Evolutionary conservation across 2,113 vertebrate species (phyloP).

Genomic region (Phocoena sinus): DNA sequence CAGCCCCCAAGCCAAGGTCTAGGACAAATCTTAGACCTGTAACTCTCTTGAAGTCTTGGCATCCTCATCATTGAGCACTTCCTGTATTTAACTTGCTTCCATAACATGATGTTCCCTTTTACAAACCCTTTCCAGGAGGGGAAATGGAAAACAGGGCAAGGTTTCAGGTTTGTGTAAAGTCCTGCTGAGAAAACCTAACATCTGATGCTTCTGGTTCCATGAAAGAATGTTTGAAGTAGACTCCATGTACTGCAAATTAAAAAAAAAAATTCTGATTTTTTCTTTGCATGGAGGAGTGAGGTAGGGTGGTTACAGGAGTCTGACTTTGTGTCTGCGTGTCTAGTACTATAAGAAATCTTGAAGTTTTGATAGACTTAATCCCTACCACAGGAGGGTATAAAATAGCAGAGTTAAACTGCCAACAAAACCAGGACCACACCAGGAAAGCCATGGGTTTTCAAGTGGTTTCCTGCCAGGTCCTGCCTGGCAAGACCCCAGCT

Average conservation of each 20-base stretch:
- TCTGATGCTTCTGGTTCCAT: conserved; percentile 12
- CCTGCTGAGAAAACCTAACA: not conserved
- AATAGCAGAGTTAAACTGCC: conserved; percentile 85
- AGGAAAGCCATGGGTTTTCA: conserved; percentile 82
- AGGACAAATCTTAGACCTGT: not conserved
- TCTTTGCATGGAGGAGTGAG: not conserved
- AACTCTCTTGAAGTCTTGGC: not conserved
- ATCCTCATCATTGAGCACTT: not conserved
- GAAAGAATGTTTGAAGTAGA: conserved; percentile 42
- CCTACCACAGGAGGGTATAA: conserved; percentile 84
- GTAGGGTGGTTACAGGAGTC: not conserved
- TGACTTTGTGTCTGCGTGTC: conserved; percentile 69
- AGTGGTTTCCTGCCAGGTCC: conserved; percentile 87
- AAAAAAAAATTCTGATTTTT: not conserved
- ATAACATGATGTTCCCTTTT: not conserved
- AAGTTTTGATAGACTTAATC: conserved; percentile 83
- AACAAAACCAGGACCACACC: conserved; percentile 85
- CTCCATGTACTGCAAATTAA: not conserved
- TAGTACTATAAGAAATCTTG: conserved; percentile 73
- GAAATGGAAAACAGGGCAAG: conserved; percentile 47
- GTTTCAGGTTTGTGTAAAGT: conserved; percentile 15
- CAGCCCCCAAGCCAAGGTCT: not conserved
- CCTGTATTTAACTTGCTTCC: not conserved
- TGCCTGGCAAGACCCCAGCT: conserved; percentile 84
- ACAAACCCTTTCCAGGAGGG: not conserved